Conservation (phyloP, 2,888 invertebrate genomes). For the Drosophila borealis region DNA sequence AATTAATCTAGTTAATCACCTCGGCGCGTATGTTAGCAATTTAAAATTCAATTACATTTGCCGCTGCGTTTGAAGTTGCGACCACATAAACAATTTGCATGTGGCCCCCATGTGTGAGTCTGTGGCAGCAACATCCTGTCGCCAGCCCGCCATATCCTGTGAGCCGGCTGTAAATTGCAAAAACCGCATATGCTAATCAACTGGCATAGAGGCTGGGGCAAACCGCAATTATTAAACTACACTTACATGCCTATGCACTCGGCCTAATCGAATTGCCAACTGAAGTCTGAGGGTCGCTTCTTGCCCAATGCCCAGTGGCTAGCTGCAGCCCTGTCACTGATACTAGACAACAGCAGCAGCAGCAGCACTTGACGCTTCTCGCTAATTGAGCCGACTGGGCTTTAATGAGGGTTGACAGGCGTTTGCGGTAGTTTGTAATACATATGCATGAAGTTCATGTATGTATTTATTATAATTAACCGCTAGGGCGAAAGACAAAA, state of each 20-base stretch:
- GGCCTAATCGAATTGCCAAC: constrained; percentile 61
- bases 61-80: constrained; percentile 58
- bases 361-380: constrained; percentile 35
- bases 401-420: constrained; percentile 55
- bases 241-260: constrained; percentile 44
- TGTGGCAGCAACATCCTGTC: constrained; percentile 63
- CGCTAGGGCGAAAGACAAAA: neutral
- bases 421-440: constrained; percentile 44
- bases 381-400: constrained; percentile 58
- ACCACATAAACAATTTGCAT: constrained; percentile 60
- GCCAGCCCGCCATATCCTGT: constrained; percentile 68
- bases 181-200: constrained; percentile 79
- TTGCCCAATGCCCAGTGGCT: constrained; percentile 9
- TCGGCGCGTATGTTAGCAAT: constrained; percentile 58
- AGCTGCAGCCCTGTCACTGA: constrained; percentile 31
- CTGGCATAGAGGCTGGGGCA: constrained; percentile 37
- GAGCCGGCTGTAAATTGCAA: constrained; percentile 61
- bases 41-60: constrained; percentile 72
- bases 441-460: constrained; percentile 1
- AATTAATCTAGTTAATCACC: constrained; percentile 64
- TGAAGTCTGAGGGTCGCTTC: constrained; percentile 24
- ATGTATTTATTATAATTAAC: constrained; percentile 18
- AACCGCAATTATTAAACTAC: constrained; percentile 81
- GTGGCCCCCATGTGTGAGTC: constrained; percentile 9
- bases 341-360: constrained; percentile 47